Percentiles rank a stretch among this genome's conserved stretches.
phyloP scores from a whole-genome alignment of 2,113 vertebrate genomes.

The Lampris megalopsis region DNA sequence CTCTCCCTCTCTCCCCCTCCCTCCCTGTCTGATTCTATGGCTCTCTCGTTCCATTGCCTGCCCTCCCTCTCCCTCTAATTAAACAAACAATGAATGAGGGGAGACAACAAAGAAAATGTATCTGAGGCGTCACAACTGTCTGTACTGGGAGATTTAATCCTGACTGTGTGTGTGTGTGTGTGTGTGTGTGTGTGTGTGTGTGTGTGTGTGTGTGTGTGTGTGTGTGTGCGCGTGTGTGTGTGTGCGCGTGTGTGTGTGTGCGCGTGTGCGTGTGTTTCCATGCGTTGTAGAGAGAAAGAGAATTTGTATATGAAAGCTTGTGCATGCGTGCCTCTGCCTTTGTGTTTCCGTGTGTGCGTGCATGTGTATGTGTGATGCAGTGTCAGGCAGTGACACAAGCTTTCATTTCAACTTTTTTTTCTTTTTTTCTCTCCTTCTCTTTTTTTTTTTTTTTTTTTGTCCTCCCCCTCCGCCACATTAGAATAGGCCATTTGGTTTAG shows the following conservation, averaged over 20 bases:
- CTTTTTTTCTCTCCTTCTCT: background rate
- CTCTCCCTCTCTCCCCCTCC: background rate
- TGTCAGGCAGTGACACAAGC: conserved; percentile 48
- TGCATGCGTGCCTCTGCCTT: background rate
- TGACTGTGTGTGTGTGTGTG: conserved; percentile 6
- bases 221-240: background rate
- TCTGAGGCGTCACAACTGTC: conserved; percentile 38
- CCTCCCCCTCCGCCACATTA: conserved; percentile 18
- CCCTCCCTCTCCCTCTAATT: conserved; percentile 42
- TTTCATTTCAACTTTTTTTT: too few relatives aligned
- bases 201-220: background rate
- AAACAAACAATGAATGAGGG: conserved; percentile 43
- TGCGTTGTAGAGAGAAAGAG: background rate
- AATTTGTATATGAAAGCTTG: background rate
- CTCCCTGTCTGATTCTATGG: background rate
- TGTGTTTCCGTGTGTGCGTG: conserved; percentile 19
- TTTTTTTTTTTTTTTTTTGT: background rate
- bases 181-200: background rate
- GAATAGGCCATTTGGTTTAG: conserved; percentile 64
- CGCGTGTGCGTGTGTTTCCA: background rate
- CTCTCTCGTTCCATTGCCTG: background rate
- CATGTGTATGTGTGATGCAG: conserved; percentile 1
- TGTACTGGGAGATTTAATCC: conserved; percentile 30
- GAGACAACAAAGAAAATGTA: conserved; percentile 35
- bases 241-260: background rate